These are phyloP conservation scores for Drosophila bipectinata DNA, from an alignment of 1,140 invertebrate species.

Conservation along the genomic window DNA sequence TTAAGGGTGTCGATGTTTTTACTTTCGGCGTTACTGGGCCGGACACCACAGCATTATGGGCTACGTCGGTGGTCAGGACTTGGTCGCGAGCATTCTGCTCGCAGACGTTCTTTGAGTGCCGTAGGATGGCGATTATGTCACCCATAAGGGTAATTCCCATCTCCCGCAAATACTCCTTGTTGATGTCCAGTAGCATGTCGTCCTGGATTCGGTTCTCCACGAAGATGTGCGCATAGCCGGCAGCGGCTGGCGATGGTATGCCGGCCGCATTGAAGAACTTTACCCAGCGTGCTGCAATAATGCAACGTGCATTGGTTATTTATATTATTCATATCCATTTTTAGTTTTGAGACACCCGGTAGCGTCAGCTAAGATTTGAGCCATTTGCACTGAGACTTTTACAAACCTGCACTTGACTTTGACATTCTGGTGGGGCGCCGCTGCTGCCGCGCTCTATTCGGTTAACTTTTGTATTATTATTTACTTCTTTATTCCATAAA, in stretches of 20 bases:
- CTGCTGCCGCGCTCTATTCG: constrained; percentile 1
- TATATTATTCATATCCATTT: constrained; percentile 20
- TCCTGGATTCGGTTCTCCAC: constrained; percentile 91
- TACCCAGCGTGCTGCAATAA: constrained; percentile 85
- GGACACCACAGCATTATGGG: constrained; percentile 82
- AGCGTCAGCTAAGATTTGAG: background rate
- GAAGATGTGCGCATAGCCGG: constrained; percentile 92
- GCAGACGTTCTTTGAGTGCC: constrained; percentile 91
- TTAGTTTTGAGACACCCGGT: constrained; percentile 3
- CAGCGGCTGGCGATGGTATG: constrained; percentile 89
- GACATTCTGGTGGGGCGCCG: constrained; percentile 47
- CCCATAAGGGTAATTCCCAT: constrained; percentile 93
- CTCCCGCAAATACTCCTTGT: constrained; percentile 92
- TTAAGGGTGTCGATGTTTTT: constrained; percentile 11
- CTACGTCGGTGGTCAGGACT: constrained; percentile 83
- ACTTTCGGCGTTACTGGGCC: constrained; percentile 62
- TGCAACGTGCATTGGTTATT: constrained; percentile 2
- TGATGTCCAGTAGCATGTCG: constrained; percentile 92
- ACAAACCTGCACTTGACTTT: constrained; percentile 68
- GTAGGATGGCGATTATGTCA: constrained; percentile 92
- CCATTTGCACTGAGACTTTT: background rate
- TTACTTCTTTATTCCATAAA: constrained; percentile 32
- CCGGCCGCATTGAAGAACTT: constrained; percentile 92
- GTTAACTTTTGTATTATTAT: background rate
- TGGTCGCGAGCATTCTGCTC: constrained; percentile 87